Evolutionary conservation across 2,113 vertebrate genomes (phyloP), one percentile per base, ranked within the genome.

Genomic region (Saccopteryx bilineata): DNA sequence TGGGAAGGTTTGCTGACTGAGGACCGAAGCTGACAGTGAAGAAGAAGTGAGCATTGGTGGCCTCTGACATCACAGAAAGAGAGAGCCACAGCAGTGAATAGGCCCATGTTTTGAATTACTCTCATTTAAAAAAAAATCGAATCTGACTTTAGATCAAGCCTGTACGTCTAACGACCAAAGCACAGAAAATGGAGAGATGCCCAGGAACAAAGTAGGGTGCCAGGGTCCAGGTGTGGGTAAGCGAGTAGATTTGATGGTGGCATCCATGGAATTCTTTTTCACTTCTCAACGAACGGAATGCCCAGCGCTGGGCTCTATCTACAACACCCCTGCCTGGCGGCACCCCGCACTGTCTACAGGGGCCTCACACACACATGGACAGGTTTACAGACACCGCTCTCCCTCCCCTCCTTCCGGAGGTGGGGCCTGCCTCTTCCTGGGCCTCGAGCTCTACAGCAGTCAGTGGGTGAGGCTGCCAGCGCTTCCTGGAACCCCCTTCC

Each of bases 261-360:
- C n/a, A 14, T 26, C 72, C 0, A 5, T 56, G 14, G 14, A 33
- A n/a, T 52, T 76, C 78, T 46, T 10, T 8, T 7, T 33, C 48
- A 39, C 19, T 33, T 65, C 24, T 24, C 21, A 31, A 52, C 31
- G 15, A 85, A 65, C 17, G 0, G 66, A 58, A 74, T 48, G 33
- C 58, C 23, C 7, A 4, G 33, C 6, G 1, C 1, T 17, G 17
- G 26, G 65, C 9, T 31, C 85, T 19, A 56, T 9, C 50, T 31
- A 5, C 7, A 24, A 11, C 0, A 11, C 17, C 48, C 26, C 65
- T n/a, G 48, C 60, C 11, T 0, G 23, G 28, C 12, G 26, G 4
- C 48, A 5, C 60, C 18, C 5, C 39, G 8, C 8, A 8, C 33
- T 15, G 1, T 31, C 52, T 76, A 66, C n/a, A 28, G 9, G 58